Base-by-base conservation (phyloP, 2,113 vertebrate species). In the Vulpes ferrilata region DNA sequence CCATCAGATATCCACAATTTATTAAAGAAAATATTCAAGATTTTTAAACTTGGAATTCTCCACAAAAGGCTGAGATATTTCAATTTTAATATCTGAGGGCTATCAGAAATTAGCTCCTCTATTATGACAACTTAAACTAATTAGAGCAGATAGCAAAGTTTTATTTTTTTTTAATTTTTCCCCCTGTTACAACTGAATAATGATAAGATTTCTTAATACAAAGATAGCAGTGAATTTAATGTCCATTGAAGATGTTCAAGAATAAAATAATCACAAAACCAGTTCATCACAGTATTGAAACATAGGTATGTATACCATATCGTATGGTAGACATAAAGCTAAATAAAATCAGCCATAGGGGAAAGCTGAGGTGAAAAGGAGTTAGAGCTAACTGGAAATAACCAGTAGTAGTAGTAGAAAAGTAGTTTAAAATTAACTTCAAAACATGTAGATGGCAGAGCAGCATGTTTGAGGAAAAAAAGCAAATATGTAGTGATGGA, bases 1-100 rank as follows among this genome's bases (percentile, higher is more conserved):
- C 55, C 69, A 30, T 30, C 5, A 83, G 83, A 93, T 69, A 93
- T 15, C 64, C 62, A 95, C 30, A 69, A 53, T 89, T 82, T 96
- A 92, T 92, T 96, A 95, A 96, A 85, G 30, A 94, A 90, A 86
- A 82, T 67, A 94, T 48, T 82, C 62, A 57, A 89, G 7, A 82
- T 27, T 64, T 96, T 95, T 62, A 74, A 67, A 71, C 73, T 81
- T 82, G 60, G 38, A 19, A 32, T 73, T 92, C 30, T 89, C 10
- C 23, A 87, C 23, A 32, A 30, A 82, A 90, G 25, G 9, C 3
- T 57, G 57, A 87, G 8, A 35, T 38, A 60, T 65, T 82, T 88
- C 51, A 78, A 60, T 5, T 55, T 48, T 93, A 83, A 82, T 96
- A 86, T 88, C 32, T 96, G 64, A 48, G 60, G 35, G 5, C 11